These are phyloP conservation scores for Drosophila eohydei DNA, from an alignment of 2,888 invertebrate genomes.

Conservation along the genomic window DNA sequence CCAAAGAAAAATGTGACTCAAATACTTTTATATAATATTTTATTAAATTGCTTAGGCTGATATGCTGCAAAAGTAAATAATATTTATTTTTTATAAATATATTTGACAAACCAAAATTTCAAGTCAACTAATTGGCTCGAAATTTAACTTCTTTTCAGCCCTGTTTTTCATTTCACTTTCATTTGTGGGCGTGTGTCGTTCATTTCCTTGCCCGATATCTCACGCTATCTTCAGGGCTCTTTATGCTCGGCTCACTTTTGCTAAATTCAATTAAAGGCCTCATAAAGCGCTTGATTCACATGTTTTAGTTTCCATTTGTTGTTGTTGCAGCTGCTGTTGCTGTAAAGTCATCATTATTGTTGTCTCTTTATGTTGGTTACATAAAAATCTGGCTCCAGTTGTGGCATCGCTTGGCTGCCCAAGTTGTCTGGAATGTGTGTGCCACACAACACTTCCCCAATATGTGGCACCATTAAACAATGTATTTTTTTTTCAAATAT, in stretches of 20 bases:
- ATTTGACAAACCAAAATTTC: not conserved
- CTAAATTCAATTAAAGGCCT: slow-evolving; percentile 63
- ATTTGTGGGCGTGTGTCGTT: slow-evolving; percentile 45
- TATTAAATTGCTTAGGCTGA: not conserved
- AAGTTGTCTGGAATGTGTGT: slow-evolving; percentile 11
- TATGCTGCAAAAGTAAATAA: not conserved
- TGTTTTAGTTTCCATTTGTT: slow-evolving; percentile 10
- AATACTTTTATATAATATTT: not conserved
- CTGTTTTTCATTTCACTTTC: slow-evolving; percentile 46
- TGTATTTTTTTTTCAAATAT: not conserved
- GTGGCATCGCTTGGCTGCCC: slow-evolving; percentile 46
- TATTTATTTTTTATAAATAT: not conserved
- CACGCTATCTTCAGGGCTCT: slow-evolving; percentile 17
- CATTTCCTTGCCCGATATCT: slow-evolving; percentile 52
- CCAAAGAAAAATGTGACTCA: not conserved
- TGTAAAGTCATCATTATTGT: slow-evolving; percentile 27
- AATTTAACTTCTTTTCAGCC: not conserved
- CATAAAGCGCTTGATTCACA: slow-evolving; percentile 50
- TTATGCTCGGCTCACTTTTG: slow-evolving; percentile 47
- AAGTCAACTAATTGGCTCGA: not conserved
- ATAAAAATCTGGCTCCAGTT: slow-evolving; percentile 54
- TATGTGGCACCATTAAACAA: slow-evolving; percentile 3
- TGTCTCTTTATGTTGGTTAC: slow-evolving; percentile 47
- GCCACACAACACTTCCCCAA: slow-evolving; percentile 54
- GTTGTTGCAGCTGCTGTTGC: slow-evolving; percentile 3